Evolutionary conservation across 2,888 invertebrate species (phyloP).

Genomic region (Drosophila robusta): DNA sequence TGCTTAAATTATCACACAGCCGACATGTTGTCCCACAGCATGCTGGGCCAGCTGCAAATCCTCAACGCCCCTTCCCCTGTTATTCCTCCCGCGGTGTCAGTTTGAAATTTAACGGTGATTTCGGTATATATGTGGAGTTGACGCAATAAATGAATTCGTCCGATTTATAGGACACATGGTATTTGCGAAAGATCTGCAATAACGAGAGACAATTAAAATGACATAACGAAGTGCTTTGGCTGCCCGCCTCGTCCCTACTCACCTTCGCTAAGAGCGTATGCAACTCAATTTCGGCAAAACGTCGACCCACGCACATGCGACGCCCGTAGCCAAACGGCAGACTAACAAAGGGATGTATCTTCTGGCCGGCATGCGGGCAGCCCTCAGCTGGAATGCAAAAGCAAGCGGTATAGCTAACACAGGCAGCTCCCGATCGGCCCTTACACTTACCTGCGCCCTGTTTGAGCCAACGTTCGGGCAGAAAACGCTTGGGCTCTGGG

Average conservation of each 20-base stretch:
- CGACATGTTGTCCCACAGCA: conserved; percentile 47
- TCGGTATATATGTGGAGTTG: conserved; percentile 90
- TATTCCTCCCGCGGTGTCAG: conserved; percentile 85
- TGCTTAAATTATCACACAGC: conserved; percentile 66
- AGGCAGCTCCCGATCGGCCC: background rate
- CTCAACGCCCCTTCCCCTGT: conserved; percentile 4
- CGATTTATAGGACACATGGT: conserved; percentile 89
- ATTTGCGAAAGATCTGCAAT: conserved; percentile 89
- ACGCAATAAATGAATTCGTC: conserved; percentile 89
- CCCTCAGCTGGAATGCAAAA: conserved; percentile 33
- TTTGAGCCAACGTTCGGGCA: conserved; percentile 93
- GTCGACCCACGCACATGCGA: conserved; percentile 91
- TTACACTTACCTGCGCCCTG: conserved; percentile 80
- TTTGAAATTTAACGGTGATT: conserved; percentile 90
- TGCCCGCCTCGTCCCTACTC: conserved; percentile 34
- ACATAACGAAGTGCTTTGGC: background rate
- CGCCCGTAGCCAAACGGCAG: conserved; percentile 92
- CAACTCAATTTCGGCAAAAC: conserved; percentile 93
- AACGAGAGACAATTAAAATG: conserved; percentile 27
- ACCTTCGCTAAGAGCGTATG: conserved; percentile 91
- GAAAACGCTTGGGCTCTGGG: conserved; percentile 88
- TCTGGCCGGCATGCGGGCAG: conserved; percentile 85
- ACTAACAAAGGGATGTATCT: conserved; percentile 91
- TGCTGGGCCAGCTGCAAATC: conserved; percentile 18
- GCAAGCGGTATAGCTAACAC: background rate